phyloP scores from a whole-genome alignment of 2,113 vertebrate species.

The Caretta caretta region DNA sequence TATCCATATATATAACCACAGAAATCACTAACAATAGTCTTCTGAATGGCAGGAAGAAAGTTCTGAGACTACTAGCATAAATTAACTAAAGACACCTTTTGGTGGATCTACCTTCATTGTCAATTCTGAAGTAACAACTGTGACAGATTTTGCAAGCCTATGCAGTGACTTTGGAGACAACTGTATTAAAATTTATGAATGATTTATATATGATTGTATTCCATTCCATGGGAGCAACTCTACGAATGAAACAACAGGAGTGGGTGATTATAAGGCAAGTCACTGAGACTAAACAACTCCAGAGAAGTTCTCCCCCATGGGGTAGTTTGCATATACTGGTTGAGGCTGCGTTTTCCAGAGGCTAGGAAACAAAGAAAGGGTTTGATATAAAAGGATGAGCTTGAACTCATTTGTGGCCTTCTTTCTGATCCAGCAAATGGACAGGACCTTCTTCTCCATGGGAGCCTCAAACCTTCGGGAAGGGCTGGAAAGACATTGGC shows the following conservation, averaged over 20 bases:
- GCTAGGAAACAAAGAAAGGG: not conserved
- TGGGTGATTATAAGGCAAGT: not conserved
- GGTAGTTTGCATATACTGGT: not conserved
- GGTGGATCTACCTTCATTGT: not conserved
- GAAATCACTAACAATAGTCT: not conserved
- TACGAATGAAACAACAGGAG: not conserved
- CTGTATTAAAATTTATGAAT: not conserved
- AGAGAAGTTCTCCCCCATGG: not conserved
- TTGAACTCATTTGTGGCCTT: not conserved
- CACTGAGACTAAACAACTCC: not conserved
- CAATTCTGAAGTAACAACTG: not conserved
- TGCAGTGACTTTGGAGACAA: not conserved
- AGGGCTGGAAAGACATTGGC: not conserved
- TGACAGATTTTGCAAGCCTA: not conserved
- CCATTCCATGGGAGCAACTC: not conserved
- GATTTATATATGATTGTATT: not conserved
- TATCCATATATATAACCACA: not conserved
- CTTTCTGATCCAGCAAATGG: not conserved
- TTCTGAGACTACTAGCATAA: not conserved
- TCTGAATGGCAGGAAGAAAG: not conserved
- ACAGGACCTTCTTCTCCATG: not conserved
- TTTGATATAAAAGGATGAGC: not conserved
- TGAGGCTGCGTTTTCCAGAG: not conserved
- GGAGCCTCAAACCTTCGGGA: not conserved
- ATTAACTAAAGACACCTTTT: not conserved